phyloP scores from a whole-genome alignment of 2,888 invertebrate genomes.

The Torymus auratus region DNA sequence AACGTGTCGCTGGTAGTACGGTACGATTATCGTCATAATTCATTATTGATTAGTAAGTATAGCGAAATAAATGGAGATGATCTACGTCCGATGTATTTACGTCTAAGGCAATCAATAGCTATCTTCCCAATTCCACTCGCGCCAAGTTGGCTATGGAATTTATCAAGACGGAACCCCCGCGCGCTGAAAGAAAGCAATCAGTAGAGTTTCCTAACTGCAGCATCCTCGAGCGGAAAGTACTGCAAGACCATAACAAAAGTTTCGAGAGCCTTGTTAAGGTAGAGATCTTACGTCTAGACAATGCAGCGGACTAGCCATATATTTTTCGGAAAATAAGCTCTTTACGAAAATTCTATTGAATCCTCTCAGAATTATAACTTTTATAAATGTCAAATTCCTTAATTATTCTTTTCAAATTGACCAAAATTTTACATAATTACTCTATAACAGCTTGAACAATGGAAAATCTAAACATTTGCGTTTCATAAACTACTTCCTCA shows the following conservation, averaged over 20 bases:
- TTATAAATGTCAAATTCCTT: too few relatives aligned
- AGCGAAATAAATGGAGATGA: neutral
- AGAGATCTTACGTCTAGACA: too few relatives aligned
- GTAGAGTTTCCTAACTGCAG: constrained; percentile 26
- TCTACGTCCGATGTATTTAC: neutral
- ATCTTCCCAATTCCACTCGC: constrained; percentile 20
- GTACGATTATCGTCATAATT: neutral
- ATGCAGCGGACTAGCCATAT: too few relatives aligned
- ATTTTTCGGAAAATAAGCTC: too few relatives aligned
- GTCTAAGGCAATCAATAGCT: constrained; percentile 11
- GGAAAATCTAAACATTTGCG: too few relatives aligned
- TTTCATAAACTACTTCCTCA: too few relatives aligned
- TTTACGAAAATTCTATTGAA: too few relatives aligned
- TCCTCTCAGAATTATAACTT: too few relatives aligned
- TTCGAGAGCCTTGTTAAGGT: neutral
- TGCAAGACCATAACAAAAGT: constrained; percentile 20
- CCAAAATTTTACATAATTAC: too few relatives aligned
- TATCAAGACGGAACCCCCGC: constrained; percentile 11
- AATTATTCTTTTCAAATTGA: too few relatives aligned
- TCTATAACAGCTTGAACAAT: too few relatives aligned
- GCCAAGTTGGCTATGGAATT: constrained; percentile 1
- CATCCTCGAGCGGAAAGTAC: constrained; percentile 21
- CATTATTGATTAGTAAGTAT: neutral
- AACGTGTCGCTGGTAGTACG: too few relatives aligned
- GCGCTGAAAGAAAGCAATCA: constrained; percentile 34